Percentiles rank a stretch among this genome's conserved stretches.
Evolutionary conservation across 1,140 invertebrate species (phyloP).

Genomic region (Coenobita brevimanus): DNA sequence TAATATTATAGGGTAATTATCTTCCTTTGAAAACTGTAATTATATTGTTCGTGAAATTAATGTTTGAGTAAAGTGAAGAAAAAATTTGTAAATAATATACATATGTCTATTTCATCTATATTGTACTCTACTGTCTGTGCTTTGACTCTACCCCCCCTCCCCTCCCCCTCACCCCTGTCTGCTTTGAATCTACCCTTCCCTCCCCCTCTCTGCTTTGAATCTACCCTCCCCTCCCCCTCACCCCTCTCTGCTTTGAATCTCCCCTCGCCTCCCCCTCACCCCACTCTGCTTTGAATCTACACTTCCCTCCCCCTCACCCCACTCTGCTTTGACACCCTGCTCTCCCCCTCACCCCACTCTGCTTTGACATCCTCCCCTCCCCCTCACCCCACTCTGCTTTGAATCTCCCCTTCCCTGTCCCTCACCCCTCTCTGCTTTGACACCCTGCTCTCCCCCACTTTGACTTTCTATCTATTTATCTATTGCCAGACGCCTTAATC

Average conservation of each 20-base stretch:
- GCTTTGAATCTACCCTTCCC: neutral
- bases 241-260: neutral
- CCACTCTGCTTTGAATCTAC: neutral
- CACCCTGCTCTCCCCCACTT: neutral
- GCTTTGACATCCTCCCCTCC: neutral
- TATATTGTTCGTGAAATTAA: too few relatives aligned
- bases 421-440: neutral
- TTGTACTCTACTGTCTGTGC: neutral
- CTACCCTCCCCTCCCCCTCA: neutral
- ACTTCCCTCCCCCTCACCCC: neutral
- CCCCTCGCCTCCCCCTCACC: neutral
- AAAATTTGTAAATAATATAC: too few relatives aligned
- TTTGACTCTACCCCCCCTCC: neutral
- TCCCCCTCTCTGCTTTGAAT: neutral
- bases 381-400: neutral
- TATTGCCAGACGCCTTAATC: too few relatives aligned
- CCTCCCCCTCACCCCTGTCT: neutral
- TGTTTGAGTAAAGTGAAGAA: too few relatives aligned
- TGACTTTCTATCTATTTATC: neutral
- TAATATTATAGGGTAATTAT: too few relatives aligned
- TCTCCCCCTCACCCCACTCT: neutral
- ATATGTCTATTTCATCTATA: too few relatives aligned
- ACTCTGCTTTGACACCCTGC: neutral
- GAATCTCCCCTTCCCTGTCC: neutral
- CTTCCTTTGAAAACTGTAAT: too few relatives aligned